phyloP scores from a whole-genome alignment of 2,113 vertebrate species.

The Phainopepla nitens region DNA sequence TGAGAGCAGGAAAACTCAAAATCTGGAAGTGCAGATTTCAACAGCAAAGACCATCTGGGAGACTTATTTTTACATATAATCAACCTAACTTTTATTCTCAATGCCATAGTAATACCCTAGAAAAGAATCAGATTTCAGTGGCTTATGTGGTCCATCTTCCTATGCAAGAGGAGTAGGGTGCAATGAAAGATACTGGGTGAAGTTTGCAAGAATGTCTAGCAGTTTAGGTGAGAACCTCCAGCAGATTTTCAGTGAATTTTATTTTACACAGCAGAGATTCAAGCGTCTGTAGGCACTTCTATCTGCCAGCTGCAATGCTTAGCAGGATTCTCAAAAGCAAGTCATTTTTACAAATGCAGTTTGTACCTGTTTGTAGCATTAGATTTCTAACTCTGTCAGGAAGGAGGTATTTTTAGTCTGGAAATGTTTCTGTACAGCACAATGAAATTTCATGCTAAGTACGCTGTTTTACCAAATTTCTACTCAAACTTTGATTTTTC shows the following conservation, averaged over 20 bases:
- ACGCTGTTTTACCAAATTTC: neutral
- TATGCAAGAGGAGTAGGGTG: neutral
- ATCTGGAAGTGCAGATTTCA: neutral
- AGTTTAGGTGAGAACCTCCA: neutral
- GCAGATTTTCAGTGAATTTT: neutral
- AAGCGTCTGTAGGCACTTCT: neutral
- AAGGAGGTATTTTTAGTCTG: neutral
- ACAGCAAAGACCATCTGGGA: neutral
- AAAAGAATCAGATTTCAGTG: neutral
- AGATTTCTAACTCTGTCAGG: constrained; percentile 5
- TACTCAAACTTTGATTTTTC: constrained; percentile 2
- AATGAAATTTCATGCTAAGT: constrained; percentile 21
- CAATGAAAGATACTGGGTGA: neutral
- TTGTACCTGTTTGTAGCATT: constrained; percentile 9
- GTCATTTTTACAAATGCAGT: neutral
- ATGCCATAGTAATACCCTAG: neutral
- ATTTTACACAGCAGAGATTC: neutral
- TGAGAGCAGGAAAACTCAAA: neutral
- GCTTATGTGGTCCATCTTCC: neutral
- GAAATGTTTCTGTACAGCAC: neutral
- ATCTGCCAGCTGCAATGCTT: neutral
- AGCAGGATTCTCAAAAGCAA: constrained; percentile 16
- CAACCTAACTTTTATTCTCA: neutral
- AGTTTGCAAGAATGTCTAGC: neutral
- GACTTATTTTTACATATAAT: neutral